Conservation (phyloP, 2,888 invertebrate genomes). For the Anagyrus pseudococci region DNA sequence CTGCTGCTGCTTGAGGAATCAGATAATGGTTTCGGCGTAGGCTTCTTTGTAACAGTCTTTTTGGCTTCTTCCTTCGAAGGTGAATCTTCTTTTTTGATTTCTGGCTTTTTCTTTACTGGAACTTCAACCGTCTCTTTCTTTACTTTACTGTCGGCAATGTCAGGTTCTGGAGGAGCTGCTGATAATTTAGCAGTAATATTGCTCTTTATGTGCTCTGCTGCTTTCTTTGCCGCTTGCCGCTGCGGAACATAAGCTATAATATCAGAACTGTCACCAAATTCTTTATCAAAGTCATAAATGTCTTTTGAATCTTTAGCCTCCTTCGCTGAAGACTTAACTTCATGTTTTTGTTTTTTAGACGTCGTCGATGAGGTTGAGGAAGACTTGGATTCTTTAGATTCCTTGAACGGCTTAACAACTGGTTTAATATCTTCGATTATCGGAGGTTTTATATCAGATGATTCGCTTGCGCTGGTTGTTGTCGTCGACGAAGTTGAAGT, state of each 20-base stretch:
- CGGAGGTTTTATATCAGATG: conserved; percentile 15
- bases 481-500: conserved; percentile 21
- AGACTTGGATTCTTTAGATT: conserved; percentile 22
- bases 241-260: conserved; percentile 86
- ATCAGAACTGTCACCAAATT: conserved; percentile 67
- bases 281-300: conserved; percentile 70
- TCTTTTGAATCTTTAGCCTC: conserved; percentile 60
- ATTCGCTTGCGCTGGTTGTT: conserved; percentile 22
- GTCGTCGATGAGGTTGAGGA: conserved; percentile 5
- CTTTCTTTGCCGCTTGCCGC: conserved; percentile 89
- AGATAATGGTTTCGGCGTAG: conserved; percentile 60
- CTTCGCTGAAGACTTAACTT: conserved; percentile 44
- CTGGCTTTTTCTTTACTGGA: conserved; percentile 47
- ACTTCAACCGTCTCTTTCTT: conserved; percentile 52
- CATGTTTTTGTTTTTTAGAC: conserved; percentile 27
- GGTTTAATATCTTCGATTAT: conserved; percentile 35
- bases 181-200: conserved; percentile 70
- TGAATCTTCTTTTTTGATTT: conserved; percentile 50
- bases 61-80: conserved; percentile 54
- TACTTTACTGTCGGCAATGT: conserved; percentile 52
- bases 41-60: conserved; percentile 43
- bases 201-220: conserved; percentile 88
- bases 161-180: conserved; percentile 49
- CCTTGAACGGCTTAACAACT: conserved; percentile 16
- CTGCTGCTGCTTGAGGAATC: conserved; percentile 67